These are phyloP conservation scores for Erebia aethiops DNA, from an alignment of 2,888 invertebrate species.

Conservation along the genomic window DNA sequence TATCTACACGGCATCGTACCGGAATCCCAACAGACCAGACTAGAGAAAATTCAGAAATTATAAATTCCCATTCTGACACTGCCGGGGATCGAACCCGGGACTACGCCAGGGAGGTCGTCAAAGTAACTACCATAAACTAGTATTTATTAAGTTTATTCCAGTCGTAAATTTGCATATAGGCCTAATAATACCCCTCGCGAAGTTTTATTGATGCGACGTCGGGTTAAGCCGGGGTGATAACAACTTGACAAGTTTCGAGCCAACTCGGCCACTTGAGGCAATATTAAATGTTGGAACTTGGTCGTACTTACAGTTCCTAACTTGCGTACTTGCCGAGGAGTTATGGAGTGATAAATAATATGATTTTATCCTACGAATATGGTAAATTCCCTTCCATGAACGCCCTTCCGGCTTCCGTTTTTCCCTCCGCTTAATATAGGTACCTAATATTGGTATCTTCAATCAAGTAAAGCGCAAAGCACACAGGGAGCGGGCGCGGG, in stretches of 20 bases:
- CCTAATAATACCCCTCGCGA: constrained; percentile 36
- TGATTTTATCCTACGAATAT: constrained; percentile 17
- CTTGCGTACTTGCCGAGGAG: constrained; percentile 5
- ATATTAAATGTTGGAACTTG: constrained; percentile 30
- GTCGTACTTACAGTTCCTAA: constrained; percentile 3
- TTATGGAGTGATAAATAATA: constrained; percentile 21
- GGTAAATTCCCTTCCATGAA: neutral
- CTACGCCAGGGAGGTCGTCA: too few species aligned
- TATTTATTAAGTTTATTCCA: neutral
- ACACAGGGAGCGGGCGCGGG: too few species aligned
- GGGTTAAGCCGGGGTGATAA: constrained; percentile 37
- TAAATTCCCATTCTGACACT: neutral
- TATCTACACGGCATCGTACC: neutral
- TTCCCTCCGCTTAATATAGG: too few species aligned
- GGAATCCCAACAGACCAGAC: neutral
- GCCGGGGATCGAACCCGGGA: too few species aligned
- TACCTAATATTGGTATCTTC: too few species aligned
- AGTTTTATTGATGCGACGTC: constrained; percentile 36
- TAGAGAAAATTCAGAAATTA: neutral
- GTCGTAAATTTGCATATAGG: constrained; percentile 20
- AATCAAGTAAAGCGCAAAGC: too few species aligned
- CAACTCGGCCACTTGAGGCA: constrained; percentile 20
- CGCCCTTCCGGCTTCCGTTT: too few species aligned
- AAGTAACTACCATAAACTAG: too few species aligned
- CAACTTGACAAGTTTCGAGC: constrained; percentile 33